phyloP scores from a whole-genome alignment of 2,113 vertebrate genomes.

The Pachypanchax playfairii region DNA sequence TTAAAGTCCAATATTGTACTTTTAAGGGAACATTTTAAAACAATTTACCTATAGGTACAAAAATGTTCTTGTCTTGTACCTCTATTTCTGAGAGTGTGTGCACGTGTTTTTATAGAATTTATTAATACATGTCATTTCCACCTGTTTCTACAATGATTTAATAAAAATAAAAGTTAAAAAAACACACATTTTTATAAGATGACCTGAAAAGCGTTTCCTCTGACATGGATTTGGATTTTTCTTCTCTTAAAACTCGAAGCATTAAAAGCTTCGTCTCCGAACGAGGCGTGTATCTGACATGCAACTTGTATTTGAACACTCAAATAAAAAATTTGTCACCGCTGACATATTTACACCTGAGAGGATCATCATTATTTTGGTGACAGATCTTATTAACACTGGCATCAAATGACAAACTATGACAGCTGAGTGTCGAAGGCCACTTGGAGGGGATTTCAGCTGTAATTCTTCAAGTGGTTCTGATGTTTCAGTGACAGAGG shows the following conservation, averaged over 20 bases:
- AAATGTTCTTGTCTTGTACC: too few relatives aligned
- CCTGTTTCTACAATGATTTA: neutral
- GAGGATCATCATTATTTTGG: slow-evolving; percentile 13
- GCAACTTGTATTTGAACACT: neutral
- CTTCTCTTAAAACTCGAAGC: slow-evolving; percentile 7
- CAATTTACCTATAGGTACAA: too few relatives aligned
- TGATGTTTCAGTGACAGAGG: slow-evolving; percentile 1
- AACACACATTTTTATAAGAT: slow-evolving; percentile 29
- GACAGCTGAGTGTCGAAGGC: slow-evolving; percentile 3
- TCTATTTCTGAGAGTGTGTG: too few relatives aligned
- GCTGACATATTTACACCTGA: slow-evolving; percentile 16
- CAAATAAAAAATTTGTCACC: slow-evolving; percentile 1
- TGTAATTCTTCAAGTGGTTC: slow-evolving; percentile 10
- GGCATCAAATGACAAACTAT: slow-evolving; percentile 14
- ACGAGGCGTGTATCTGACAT: neutral
- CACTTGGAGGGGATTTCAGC: slow-evolving; percentile 2
- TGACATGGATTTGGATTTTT: too few relatives aligned
- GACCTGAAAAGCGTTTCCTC: slow-evolving; percentile 21
- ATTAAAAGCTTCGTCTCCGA: slow-evolving; percentile 6
- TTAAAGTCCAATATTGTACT: too few relatives aligned
- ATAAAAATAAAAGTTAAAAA: too few relatives aligned
- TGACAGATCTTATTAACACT: slow-evolving; percentile 4
- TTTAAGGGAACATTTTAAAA: too few relatives aligned
- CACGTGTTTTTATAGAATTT: too few relatives aligned
- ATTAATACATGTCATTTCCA: neutral